Conservation (phyloP, 2,113 vertebrate species). For the Fukomys damarensis region DNA sequence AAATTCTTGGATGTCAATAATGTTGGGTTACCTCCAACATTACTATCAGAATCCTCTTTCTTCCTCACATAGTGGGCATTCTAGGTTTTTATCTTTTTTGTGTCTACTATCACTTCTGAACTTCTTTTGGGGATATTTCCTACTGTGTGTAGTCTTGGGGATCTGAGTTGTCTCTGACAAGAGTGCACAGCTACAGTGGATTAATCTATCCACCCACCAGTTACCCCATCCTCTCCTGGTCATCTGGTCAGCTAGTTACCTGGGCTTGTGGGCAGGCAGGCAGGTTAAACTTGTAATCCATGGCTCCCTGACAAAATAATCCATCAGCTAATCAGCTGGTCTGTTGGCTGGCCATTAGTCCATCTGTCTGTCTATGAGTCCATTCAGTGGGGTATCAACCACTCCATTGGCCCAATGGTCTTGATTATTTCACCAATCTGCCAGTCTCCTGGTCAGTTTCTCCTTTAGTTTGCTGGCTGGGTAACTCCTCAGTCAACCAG, state of each 20-base stretch:
- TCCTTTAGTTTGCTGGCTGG: neutral
- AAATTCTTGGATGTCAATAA: no score
- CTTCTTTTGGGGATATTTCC: neutral
- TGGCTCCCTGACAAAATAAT: neutral
- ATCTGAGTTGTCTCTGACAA: neutral
- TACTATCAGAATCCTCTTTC: neutral
- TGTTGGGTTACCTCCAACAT: neutral
- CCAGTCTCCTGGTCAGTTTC: neutral
- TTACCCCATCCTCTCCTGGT: neutral
- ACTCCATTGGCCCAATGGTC: neutral
- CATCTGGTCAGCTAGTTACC: neutral
- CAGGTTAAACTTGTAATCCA: neutral
- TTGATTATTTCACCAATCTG: neutral
- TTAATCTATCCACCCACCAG: neutral
- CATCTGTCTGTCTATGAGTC: neutral
- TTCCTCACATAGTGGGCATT: neutral
- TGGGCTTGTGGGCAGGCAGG: neutral
- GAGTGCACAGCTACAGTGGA: neutral
- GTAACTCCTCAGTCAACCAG: conserved; percentile 20
- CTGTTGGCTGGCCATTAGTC: neutral
- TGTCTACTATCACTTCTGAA: neutral
- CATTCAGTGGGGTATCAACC: neutral
- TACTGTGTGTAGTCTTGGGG: neutral
- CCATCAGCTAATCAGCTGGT: neutral
- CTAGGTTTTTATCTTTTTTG: neutral